These are phyloP conservation scores for Triplophysa bombifrons DNA, from an alignment of 2,797 vertebrate genomes.

Conservation along the genomic window DNA sequence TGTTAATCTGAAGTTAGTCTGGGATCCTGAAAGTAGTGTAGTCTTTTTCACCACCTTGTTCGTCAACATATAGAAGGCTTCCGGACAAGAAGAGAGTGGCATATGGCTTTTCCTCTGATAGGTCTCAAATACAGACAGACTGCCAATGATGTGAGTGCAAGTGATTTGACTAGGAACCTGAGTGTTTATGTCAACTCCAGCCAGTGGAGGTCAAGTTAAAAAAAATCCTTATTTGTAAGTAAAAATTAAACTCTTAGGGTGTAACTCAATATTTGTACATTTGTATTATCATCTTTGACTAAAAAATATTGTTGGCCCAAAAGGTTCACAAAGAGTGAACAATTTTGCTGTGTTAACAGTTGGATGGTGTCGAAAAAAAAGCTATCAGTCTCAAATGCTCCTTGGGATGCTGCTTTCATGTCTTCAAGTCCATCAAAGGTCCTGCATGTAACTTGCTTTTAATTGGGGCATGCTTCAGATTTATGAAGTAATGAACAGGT, in stretches of 20 bases:
- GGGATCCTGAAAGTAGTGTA: slow-evolving; percentile 60
- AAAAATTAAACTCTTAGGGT: not conserved
- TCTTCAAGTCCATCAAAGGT: slow-evolving; percentile 36
- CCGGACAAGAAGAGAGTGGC: slow-evolving; percentile 54
- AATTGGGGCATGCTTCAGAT: slow-evolving; percentile 54
- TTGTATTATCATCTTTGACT: not conserved
- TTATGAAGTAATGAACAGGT: slow-evolving; percentile 64
- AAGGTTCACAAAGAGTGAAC: not conserved
- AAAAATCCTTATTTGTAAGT: not conserved
- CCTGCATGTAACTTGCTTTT: slow-evolving; percentile 42
- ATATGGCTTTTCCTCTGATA: slow-evolving; percentile 46
- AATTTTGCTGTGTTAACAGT: slow-evolving; percentile 18
- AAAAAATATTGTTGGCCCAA: not conserved
- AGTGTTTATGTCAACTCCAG: slow-evolving; percentile 6
- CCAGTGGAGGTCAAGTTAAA: not conserved
- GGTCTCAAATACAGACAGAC: slow-evolving; percentile 41
- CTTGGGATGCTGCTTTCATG: slow-evolving; percentile 10
- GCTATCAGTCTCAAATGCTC: slow-evolving; percentile 12
- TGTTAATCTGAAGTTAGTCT: slow-evolving; percentile 75
- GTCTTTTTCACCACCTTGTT: slow-evolving; percentile 47
- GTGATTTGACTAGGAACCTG: slow-evolving; percentile 35
- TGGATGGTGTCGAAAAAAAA: slow-evolving; percentile 29
- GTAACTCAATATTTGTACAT: not conserved
- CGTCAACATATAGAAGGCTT: slow-evolving; percentile 52
- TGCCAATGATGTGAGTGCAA: slow-evolving; percentile 36